Evolutionary conservation across 2,888 invertebrate genomes (phyloP).

Genomic region (Brenthis daphne): DNA sequence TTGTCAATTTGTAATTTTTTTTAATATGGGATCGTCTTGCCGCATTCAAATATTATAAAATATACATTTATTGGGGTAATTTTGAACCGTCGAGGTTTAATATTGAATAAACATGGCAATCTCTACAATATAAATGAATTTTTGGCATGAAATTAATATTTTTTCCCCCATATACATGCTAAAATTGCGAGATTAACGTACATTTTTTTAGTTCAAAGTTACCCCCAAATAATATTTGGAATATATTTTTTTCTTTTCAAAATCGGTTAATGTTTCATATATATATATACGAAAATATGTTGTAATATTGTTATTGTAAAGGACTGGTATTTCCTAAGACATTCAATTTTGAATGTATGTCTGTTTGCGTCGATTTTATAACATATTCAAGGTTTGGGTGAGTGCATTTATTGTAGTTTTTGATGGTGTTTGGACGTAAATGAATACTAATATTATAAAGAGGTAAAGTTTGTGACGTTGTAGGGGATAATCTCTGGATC

Average conservation of each 20-base stretch:
- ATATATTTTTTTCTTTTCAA: background rate
- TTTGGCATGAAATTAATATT: constrained; percentile 9
- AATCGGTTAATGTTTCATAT: constrained; percentile 4
- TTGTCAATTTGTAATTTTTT: too few species aligned
- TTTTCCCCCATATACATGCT: constrained; percentile 10
- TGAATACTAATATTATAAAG: too few species aligned
- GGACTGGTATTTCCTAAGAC: constrained; percentile 43
- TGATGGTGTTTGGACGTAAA: constrained; percentile 11
- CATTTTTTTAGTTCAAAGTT: background rate
- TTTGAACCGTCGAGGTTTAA: background rate
- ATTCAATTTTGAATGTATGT: constrained; percentile 29
- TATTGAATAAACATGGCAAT: background rate
- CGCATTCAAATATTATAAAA: too few species aligned
- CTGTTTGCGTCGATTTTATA: constrained; percentile 17
- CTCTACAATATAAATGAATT: background rate
- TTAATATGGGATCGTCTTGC: too few species aligned
- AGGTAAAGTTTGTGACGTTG: too few species aligned
- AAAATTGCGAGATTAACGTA: background rate
- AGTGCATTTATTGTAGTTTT: constrained; percentile 29
- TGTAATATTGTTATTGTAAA: constrained; percentile 35
- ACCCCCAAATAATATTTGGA: background rate
- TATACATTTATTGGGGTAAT: background rate
- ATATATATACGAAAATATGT: constrained; percentile 3
- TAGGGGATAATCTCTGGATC: too few species aligned
- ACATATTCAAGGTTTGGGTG: constrained; percentile 21